Evolutionary conservation across 2,113 vertebrate species (phyloP).

Genomic region (Misgurnus mizolepis): DNA sequence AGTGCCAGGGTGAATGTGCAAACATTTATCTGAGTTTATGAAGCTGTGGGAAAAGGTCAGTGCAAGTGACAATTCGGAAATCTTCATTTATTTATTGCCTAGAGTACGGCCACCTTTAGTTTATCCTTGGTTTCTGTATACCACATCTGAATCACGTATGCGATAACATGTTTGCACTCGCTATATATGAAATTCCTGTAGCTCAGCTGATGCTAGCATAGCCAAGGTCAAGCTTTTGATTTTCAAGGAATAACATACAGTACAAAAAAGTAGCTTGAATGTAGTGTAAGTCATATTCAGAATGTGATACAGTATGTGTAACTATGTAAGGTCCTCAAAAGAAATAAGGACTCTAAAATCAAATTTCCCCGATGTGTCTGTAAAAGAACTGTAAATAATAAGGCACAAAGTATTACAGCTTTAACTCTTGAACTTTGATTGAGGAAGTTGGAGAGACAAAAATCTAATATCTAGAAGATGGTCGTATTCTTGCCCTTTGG

Average conservation of each 20-base stretch:
- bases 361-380: neutral
- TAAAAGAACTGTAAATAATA: conserved; percentile 29
- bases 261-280: neutral
- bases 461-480: conserved; percentile 60
- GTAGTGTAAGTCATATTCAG: too few species aligned
- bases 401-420: neutral
- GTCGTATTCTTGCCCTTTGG: conserved; percentile 52
- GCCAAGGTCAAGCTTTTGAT: too few species aligned
- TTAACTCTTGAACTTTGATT: conserved; percentile 60
- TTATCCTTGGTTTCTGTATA: neutral
- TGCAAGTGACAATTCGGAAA: neutral
- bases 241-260: too few species aligned
- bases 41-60: conserved; percentile 5
- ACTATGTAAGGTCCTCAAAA: neutral
- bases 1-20: neutral
- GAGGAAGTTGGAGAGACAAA: conserved; percentile 27
- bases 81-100: conserved; percentile 7
- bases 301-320: too few species aligned
- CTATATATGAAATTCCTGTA: too few species aligned
- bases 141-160: neutral
- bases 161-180: too few species aligned
- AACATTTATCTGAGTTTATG: conserved; percentile 22
- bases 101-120: neutral
- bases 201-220: too few species aligned
- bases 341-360: neutral